A percentile compares a stretch with the other conserved stretches of the same genome.
Conservation (phyloP, 2,797 vertebrate species). For the Sparus aurata region DNA sequence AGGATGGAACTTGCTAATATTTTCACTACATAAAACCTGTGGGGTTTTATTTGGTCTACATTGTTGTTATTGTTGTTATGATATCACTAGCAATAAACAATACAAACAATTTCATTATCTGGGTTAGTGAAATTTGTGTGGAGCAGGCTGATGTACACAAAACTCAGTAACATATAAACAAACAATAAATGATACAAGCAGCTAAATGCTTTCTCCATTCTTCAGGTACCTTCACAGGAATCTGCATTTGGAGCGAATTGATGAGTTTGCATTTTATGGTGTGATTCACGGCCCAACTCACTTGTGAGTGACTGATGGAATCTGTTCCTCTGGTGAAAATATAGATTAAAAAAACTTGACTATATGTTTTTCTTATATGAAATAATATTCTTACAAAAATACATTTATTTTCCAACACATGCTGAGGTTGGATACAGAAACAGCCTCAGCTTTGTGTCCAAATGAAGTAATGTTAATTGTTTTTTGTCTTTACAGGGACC, state of each 20-base stretch:
- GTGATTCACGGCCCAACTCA: conserved; percentile 88
- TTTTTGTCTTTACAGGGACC: conserved; percentile 82
- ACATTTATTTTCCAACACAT: background rate
- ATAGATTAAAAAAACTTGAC: background rate
- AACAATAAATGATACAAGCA: too few relatives aligned
- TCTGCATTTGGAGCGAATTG: conserved; percentile 85
- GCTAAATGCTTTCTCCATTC: conserved; percentile 6
- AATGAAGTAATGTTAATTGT: conserved; percentile 23
- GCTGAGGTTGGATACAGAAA: background rate
- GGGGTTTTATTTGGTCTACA: background rate
- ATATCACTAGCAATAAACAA: too few relatives aligned
- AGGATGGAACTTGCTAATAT: background rate
- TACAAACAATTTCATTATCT: too few relatives aligned
- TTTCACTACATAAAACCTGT: background rate
- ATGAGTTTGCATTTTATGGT: conserved; percentile 89
- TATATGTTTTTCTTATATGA: background rate
- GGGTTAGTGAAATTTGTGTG: too few relatives aligned
- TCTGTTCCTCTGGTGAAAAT: background rate
- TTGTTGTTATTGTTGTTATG: too few relatives aligned
- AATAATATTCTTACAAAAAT: background rate
- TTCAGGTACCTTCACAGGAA: conserved; percentile 91
- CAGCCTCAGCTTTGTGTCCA: conserved; percentile 12
- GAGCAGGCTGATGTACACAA: too few relatives aligned
- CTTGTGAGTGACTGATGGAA: conserved; percentile 84
- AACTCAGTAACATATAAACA: too few relatives aligned